These are phyloP conservation scores for Pachycephala philippinensis DNA, from an alignment of 2,113 vertebrate genomes.

Conservation along the genomic window DNA sequence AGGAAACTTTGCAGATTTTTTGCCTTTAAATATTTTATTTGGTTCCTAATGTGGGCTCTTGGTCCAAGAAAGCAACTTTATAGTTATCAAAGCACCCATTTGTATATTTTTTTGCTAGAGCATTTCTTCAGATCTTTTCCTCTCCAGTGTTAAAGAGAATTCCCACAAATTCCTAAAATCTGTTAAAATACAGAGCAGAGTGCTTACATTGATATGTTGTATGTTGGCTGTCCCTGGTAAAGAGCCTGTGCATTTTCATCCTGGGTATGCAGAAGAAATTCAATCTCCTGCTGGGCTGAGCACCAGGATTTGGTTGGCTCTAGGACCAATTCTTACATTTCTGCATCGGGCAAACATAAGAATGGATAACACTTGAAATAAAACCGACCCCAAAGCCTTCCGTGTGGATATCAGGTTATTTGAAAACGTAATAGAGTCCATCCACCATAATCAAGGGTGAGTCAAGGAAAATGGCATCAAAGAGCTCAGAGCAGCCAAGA, in stretches of 20 bases:
- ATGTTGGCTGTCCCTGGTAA: constrained; percentile 7
- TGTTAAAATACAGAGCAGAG: constrained; percentile 42
- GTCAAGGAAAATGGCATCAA: constrained; percentile 59
- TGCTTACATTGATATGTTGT: not conserved
- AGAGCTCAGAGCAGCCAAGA: constrained; percentile 38
- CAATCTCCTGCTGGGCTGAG: constrained; percentile 51
- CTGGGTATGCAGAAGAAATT: constrained; percentile 48
- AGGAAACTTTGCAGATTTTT: constrained; percentile 40
- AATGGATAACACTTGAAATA: constrained; percentile 27
- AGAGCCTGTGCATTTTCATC: constrained; percentile 35
- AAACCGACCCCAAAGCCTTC: constrained; percentile 52
- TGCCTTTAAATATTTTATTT: constrained; percentile 63
- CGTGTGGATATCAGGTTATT: constrained; percentile 49
- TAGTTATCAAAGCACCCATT: constrained; percentile 31
- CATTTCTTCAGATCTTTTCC: constrained; percentile 52
- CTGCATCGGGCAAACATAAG: not conserved
- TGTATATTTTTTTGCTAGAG: constrained; percentile 29
- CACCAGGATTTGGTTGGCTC: constrained; percentile 48
- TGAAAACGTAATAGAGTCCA: constrained; percentile 55
- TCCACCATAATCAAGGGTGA: constrained; percentile 42
- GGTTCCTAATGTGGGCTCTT: not conserved
- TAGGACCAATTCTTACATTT: constrained; percentile 54
- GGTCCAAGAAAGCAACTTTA: constrained; percentile 51
- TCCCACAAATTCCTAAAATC: constrained; percentile 51
- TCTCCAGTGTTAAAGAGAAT: not conserved